phyloP scores from a whole-genome alignment of 2,113 vertebrate genomes.

The Elachura formosa region DNA sequence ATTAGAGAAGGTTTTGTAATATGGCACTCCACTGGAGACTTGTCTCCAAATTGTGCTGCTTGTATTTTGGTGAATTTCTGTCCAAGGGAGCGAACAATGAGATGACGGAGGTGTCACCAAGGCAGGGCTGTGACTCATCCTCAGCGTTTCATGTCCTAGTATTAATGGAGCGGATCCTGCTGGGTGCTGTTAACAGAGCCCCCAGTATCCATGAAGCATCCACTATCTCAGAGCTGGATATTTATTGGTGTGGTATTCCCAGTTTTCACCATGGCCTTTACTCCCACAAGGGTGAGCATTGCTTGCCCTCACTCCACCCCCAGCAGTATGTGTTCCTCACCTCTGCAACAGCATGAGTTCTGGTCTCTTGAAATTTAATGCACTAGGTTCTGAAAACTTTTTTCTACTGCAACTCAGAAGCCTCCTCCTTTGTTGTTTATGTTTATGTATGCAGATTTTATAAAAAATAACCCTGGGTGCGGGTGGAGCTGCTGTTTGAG shows the following conservation, averaged over 20 bases:
- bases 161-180: neutral
- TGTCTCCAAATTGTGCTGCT: neutral
- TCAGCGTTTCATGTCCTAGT: rapidly evolving
- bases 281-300: rapidly evolving
- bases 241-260: neutral
- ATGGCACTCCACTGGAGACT: rapidly evolving
- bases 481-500: rapidly evolving
- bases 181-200: rapidly evolving
- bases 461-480: neutral
- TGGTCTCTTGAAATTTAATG: rapidly evolving
- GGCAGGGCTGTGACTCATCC: neutral
- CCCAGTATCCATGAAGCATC: neutral
- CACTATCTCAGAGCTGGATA: neutral
- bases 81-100: rapidly evolving
- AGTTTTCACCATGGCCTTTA: neutral
- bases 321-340: neutral
- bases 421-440: neutral
- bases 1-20: neutral
- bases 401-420: neutral
- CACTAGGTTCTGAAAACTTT: neutral
- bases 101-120: neutral
- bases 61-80: neutral
- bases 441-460: neutral
- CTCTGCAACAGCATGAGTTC: rapidly evolving
- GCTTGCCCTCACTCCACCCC: rapidly evolving